A percentile compares a stretch with the other conserved stretches of the same genome.
These are phyloP conservation scores for Andrena camellia DNA, from an alignment of 2,888 invertebrate species.

Conservation along the genomic window DNA sequence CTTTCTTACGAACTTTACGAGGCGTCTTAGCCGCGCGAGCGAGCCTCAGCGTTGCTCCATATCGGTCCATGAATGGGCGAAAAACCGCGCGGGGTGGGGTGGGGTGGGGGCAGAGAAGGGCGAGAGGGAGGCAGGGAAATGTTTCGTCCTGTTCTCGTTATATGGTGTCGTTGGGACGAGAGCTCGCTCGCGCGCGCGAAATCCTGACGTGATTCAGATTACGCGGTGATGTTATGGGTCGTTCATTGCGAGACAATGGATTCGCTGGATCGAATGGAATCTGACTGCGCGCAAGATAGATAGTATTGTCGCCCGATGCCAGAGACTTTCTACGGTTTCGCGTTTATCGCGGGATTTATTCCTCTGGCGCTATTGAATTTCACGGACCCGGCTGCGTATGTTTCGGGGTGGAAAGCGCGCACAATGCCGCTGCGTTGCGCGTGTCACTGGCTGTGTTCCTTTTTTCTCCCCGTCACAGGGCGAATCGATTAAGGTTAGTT, in stretches of 20 bases:
- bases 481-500: conserved; percentile 38
- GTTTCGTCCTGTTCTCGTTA: not conserved
- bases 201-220: conserved; percentile 70
- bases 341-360: conserved; percentile 68
- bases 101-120: not conserved
- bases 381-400: conserved; percentile 1
- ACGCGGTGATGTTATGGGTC: conserved; percentile 64
- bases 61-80: conserved; percentile 24
- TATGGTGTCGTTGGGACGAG: conserved; percentile 9
- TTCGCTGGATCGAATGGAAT: conserved; percentile 73
- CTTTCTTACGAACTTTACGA: conserved; percentile 75
- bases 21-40: conserved; percentile 64
- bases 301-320: conserved; percentile 62
- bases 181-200: conserved; percentile 32
- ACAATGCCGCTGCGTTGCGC: conserved; percentile 24
- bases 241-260: conserved; percentile 71
- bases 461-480: not conserved
- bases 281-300: conserved; percentile 71
- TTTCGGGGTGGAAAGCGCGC: conserved; percentile 40
- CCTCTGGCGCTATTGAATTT: conserved; percentile 55
- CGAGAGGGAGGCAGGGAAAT: not conserved
- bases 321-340: conserved; percentile 54
- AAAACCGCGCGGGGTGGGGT: conserved; percentile 27
- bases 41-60: conserved; percentile 51
- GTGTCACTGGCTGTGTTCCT: conserved; percentile 14